Base-by-base conservation (phyloP, 2,888 invertebrate genomes). In the Aleiodes testaceus region DNA sequence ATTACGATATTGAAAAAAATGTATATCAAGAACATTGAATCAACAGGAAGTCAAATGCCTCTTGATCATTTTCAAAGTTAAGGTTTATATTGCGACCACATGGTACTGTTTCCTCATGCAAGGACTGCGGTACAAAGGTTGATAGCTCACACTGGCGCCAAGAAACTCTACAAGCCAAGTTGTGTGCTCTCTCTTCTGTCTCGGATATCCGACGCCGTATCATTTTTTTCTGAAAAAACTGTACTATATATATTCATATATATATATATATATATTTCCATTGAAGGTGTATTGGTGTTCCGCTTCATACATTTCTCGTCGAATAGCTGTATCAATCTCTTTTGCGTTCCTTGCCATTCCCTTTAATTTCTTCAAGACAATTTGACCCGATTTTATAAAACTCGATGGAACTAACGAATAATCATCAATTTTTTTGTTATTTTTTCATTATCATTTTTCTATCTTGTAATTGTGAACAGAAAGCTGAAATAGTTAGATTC, bases 131-230 rank as follows among this genome's bases (percentile, higher is more conserved):
- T 52, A 63, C 64, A 67, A 72, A 69, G 64, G 69, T 67, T 67
- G 72, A 64, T 72, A 36, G 67, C 59, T 45, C 55, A 67, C 63
- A 63, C 67, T 72, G 72, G 72, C 72, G 72, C 72, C 72, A 68
- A 72, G 64, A 55, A 30, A 67, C 45, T 63, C 14, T 47, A 45
- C 44, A 45, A 63, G 59, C n/a, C 72, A 50, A 49, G 69, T 42
- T 59, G 59, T 49, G 68, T 69, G 69, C 73, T 73, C 76, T 75
- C 75, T 70, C 74, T 72, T 75, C 49, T 74, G 77, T 79, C 79
- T 81, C 77, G 78, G 73, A 80, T 77, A 78, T 80, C 79, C 78
- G 80, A 76, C 77, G 78, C 63, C 75, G 74, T 74, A 79, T 79
- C 77, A 72, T 78, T 78, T 78, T 78, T 78, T 77, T 77, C 52